Evolutionary conservation across 2,888 invertebrate genomes (phyloP).

Genomic region (Nemurella pictetii): DNA sequence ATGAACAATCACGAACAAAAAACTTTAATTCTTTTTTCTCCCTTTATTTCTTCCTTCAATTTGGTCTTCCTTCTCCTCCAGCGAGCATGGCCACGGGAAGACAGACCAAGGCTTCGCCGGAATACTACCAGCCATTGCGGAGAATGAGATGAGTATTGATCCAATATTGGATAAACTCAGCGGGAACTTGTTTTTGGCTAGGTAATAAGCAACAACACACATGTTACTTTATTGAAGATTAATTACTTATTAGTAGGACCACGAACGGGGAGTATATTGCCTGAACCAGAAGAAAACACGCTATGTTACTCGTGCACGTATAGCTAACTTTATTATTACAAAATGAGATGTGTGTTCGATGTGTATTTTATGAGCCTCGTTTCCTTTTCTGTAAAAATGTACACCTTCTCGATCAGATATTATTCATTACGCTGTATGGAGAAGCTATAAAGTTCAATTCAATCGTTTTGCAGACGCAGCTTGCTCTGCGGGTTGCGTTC

Average conservation of each 20-base stretch:
- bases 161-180: conserved; percentile 9
- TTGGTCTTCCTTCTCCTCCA: conserved; percentile 14
- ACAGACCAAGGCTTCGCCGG: neutral
- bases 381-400: neutral
- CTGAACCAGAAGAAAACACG: neutral
- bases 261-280: neutral
- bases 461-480: neutral
- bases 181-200: neutral
- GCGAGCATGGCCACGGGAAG: neutral
- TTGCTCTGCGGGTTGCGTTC: neutral
- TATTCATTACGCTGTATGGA: neutral
- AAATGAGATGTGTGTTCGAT: neutral
- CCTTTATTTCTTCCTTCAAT: conserved; percentile 21
- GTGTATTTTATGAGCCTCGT: neutral
- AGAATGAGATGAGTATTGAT: conserved; percentile 1
- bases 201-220: conserved; percentile 13
- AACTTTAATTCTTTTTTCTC: conserved; percentile 32
- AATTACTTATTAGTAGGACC: neutral
- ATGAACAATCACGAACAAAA: conserved; percentile 25
- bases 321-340: neutral
- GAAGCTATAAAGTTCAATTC: neutral
- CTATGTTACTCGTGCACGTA: neutral
- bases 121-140: neutral
- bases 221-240: conserved; percentile 9
- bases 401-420: neutral